A percentile compares a stretch with the other conserved stretches of the same genome.
Conservation (phyloP, 1,140 invertebrate species). For the Acromyrmex charruanus region DNA sequence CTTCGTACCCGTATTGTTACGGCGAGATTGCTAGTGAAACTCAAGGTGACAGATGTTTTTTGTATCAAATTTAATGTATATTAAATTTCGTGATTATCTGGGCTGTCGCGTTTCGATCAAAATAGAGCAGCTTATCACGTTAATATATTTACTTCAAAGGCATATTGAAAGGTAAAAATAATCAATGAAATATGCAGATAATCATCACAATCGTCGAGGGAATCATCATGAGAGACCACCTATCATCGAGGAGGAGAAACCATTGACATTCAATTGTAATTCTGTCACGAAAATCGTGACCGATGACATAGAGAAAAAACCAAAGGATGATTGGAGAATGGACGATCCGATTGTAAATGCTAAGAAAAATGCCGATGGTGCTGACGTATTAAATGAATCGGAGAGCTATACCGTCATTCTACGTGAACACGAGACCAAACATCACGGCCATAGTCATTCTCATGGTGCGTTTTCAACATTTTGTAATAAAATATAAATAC, state of each 20-base stretch:
- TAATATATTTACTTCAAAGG: background rate
- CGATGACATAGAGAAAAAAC: constrained; percentile 80
- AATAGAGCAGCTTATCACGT: background rate
- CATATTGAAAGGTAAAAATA: background rate
- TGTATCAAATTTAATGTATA: background rate
- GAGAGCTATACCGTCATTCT: constrained; percentile 90
- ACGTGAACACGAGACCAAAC: constrained; percentile 92
- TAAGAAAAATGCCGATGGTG: constrained; percentile 78
- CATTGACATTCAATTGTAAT: constrained; percentile 83
- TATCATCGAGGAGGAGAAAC: constrained; percentile 84
- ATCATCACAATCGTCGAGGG: constrained; percentile 81
- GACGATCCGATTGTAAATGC: constrained; percentile 77
- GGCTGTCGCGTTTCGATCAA: background rate
- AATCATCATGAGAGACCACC: constrained; percentile 82
- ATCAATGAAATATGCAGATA: constrained; percentile 77
- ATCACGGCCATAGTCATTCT: constrained; percentile 95
- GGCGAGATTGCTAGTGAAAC: constrained; percentile 92
- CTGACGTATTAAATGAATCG: constrained; percentile 85
- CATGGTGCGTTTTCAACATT: constrained; percentile 87
- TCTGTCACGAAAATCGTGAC: constrained; percentile 82
- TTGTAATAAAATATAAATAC: background rate
- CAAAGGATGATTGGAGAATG: constrained; percentile 81
- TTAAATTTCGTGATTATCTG: background rate
- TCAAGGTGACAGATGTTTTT: constrained; percentile 83
- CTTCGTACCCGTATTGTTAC: constrained; percentile 94